Evolutionary conservation across 2,113 vertebrate species (phyloP).

Genomic region (Fukomys damarensis): DNA sequence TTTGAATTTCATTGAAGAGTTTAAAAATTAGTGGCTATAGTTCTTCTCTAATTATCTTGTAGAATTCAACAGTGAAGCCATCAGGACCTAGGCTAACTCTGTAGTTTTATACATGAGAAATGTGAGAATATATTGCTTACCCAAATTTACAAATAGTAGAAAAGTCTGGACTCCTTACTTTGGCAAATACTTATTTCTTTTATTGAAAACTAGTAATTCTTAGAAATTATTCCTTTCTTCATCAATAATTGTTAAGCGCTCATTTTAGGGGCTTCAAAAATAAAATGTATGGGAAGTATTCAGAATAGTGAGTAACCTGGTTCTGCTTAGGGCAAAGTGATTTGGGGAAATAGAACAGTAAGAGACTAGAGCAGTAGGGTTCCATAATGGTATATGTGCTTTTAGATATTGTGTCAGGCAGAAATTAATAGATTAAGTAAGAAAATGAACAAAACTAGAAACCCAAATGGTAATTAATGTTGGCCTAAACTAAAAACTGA

Average conservation of each 20-base stretch:
- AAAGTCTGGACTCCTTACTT: neutral
- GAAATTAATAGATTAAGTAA: neutral
- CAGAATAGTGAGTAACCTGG: neutral
- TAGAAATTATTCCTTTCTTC: constrained; percentile 40
- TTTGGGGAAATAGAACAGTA: neutral
- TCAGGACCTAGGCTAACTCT: no score
- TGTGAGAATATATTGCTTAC: neutral
- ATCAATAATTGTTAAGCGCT: neutral
- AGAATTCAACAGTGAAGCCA: no score
- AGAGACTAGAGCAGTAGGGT: neutral
- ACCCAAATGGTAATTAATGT: neutral
- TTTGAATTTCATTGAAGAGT: no score
- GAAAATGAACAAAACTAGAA: neutral
- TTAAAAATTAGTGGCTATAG: no score
- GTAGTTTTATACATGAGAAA: constrained; percentile 11
- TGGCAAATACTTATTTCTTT: neutral
- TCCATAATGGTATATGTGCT: neutral
- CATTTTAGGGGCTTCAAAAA: neutral
- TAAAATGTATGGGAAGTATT: neutral
- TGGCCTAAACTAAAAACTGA: neutral
- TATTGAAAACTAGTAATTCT: constrained; percentile 30
- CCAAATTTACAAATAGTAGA: constrained; percentile 16
- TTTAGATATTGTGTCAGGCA: neutral
- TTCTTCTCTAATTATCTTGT: no score
- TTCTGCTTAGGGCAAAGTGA: neutral